Percentiles rank a stretch among this genome's conserved stretches.
Conservation (phyloP, 2,888 invertebrate genomes). For the Eulithis prunata region DNA sequence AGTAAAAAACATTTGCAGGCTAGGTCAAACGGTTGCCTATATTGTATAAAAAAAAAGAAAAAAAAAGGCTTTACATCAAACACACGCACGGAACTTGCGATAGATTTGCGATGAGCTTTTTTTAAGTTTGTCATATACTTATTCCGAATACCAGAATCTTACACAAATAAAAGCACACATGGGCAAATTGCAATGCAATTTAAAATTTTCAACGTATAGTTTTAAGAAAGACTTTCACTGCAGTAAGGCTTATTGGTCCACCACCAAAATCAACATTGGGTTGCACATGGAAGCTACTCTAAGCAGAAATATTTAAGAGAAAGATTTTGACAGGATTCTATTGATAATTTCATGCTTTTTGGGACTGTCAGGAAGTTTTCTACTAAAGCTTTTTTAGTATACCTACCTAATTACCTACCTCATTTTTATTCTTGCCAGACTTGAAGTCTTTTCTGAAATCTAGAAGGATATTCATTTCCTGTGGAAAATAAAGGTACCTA, state of each 20-base stretch:
- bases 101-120: too few species aligned
- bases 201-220: constrained; percentile 75
- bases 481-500: too few species aligned
- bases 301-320: not conserved
- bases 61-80: too few species aligned
- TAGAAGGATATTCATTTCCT: constrained; percentile 11
- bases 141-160: constrained; percentile 72
- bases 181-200: constrained; percentile 72
- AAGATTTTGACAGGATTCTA: not conserved
- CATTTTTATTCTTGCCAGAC: constrained; percentile 49
- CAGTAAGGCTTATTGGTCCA: constrained; percentile 39
- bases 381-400: too few species aligned
- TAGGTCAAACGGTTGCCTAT: too few species aligned
- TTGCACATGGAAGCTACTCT: not conserved
- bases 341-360: not conserved
- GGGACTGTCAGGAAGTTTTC: too few species aligned
- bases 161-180: constrained; percentile 74
- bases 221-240: constrained; percentile 80
- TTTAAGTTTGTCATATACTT: too few species aligned
- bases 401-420: too few species aligned
- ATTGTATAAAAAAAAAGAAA: too few species aligned
- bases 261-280: not conserved
- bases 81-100: too few species aligned
- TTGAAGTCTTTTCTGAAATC: constrained; percentile 12
- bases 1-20: too few species aligned